These are phyloP conservation scores for Drosophila falleni DNA, from an alignment of 2,888 invertebrate genomes.

Conservation along the genomic window DNA sequence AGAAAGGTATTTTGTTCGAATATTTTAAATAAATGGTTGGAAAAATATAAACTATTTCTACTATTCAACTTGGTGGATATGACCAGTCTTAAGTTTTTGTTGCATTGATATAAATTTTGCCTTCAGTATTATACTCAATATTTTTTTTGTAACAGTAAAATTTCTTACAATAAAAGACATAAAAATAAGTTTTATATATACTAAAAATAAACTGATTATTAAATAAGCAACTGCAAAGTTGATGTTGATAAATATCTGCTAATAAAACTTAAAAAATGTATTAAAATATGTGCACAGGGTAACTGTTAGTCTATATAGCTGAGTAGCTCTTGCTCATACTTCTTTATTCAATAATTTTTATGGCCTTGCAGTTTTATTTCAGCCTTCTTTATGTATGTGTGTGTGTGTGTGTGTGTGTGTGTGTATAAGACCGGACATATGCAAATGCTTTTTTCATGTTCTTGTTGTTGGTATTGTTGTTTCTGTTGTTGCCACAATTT, in stretches of 20 bases:
- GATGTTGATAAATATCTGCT: too few relatives aligned
- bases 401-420: slow-evolving; percentile 7
- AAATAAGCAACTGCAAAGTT: neutral
- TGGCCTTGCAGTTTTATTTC: slow-evolving; percentile 30
- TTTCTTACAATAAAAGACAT: too few relatives aligned
- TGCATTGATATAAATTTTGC: neutral
- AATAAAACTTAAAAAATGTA: neutral
- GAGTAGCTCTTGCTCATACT: neutral
- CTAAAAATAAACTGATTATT: neutral
- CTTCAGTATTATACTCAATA: too few relatives aligned
- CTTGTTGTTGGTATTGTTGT: slow-evolving; percentile 8
- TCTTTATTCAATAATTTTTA: slow-evolving; percentile 43
- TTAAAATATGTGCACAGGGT: neutral
- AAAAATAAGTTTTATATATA: too few relatives aligned
- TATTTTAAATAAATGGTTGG: slow-evolving; percentile 1
- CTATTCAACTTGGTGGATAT: neutral
- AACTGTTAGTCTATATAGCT: neutral
- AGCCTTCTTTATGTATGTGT: slow-evolving; percentile 5
- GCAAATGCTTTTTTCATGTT: slow-evolving; percentile 28
- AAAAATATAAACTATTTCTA: slow-evolving; percentile 5
- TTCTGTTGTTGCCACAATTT: slow-evolving; percentile 32
- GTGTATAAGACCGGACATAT: slow-evolving; percentile 24
- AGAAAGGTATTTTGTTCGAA: neutral
- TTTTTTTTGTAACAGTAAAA: too few relatives aligned
- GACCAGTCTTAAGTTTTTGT: too few relatives aligned